These are phyloP conservation scores for Graphium colonna DNA, from an alignment of 2,888 invertebrate genomes.

Conservation along the genomic window DNA sequence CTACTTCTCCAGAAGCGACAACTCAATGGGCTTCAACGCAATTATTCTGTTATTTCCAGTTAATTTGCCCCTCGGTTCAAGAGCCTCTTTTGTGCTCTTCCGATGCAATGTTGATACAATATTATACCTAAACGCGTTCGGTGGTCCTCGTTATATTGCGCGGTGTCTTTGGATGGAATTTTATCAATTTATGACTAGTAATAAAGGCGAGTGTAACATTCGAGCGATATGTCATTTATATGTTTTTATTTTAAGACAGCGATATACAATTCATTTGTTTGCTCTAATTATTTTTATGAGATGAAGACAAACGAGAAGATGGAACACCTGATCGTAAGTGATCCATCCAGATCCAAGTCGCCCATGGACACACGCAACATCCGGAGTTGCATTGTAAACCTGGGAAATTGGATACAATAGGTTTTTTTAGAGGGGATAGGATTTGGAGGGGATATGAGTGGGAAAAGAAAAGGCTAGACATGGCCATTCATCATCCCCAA, in stretches of 20 bases:
- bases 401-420: no score
- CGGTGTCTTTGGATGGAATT: not conserved
- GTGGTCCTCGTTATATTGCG: not conserved
- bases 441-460: no score
- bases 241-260: no score
- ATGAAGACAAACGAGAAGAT: not conserved
- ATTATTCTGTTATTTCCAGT: conserved; percentile 58
- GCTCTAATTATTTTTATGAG: no score
- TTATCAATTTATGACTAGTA: not conserved
- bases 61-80: conserved; percentile 49
- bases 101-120: conserved; percentile 45
- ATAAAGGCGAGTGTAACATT: not conserved
- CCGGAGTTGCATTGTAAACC: no score
- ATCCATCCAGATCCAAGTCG: no score
- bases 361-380: no score
- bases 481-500: no score
- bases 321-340: not conserved
- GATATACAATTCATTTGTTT: no score
- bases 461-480: no score
- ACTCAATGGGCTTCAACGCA: conserved; percentile 39
- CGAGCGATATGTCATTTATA: not conserved
- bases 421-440: no score
- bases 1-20: conserved; percentile 29
- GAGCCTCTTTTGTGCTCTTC: conserved; percentile 40
- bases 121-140: conserved; percentile 13